phyloP scores from a whole-genome alignment of 1,140 invertebrate genomes.

The Zaprionus kolodkinae region DNA sequence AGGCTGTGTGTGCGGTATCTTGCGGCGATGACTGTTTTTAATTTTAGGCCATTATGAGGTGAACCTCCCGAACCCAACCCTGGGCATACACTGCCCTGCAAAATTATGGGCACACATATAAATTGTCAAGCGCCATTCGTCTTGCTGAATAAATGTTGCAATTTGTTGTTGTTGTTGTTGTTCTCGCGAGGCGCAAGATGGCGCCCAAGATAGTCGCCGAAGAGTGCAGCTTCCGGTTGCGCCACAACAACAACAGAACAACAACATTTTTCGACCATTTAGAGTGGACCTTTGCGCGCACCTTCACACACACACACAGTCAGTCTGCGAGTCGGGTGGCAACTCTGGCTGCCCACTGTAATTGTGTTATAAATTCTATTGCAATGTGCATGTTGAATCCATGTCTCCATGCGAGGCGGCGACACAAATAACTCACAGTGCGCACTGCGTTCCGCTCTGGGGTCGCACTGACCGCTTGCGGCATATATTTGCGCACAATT shows the following conservation, averaged over 20 bases:
- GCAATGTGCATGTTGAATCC: constrained; percentile 44
- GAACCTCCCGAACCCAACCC: constrained; percentile 6
- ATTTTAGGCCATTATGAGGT: constrained; percentile 81
- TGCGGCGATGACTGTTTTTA: constrained; percentile 75
- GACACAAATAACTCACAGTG: constrained; percentile 78
- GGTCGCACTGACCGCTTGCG: constrained; percentile 68
- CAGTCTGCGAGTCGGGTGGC: not conserved
- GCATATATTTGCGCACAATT: constrained; percentile 82
- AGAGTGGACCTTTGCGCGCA: constrained; percentile 48
- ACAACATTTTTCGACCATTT: constrained; percentile 45
- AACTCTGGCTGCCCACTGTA: constrained; percentile 22
- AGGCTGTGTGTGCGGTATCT: constrained; percentile 53
- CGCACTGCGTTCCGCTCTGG: constrained; percentile 58
- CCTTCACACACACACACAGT: constrained; percentile 54
- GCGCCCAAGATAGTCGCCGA: constrained; percentile 40
- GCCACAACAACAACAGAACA: too few species aligned
- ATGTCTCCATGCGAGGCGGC: constrained; percentile 27
- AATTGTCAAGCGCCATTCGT: constrained; percentile 83
- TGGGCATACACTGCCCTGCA: constrained; percentile 9
- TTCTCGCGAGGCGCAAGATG: constrained; percentile 68
- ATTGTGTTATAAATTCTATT: constrained; percentile 67
- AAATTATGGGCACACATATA: constrained; percentile 80
- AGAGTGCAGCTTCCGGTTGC: constrained; percentile 62
- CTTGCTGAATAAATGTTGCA: constrained; percentile 82
- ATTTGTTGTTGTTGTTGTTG: constrained; percentile 70